Evolutionary conservation across 2,113 vertebrate species (phyloP), one percentile per base, ranked within the genome.

Genomic region (Herpetotheres cachinnans): DNA sequence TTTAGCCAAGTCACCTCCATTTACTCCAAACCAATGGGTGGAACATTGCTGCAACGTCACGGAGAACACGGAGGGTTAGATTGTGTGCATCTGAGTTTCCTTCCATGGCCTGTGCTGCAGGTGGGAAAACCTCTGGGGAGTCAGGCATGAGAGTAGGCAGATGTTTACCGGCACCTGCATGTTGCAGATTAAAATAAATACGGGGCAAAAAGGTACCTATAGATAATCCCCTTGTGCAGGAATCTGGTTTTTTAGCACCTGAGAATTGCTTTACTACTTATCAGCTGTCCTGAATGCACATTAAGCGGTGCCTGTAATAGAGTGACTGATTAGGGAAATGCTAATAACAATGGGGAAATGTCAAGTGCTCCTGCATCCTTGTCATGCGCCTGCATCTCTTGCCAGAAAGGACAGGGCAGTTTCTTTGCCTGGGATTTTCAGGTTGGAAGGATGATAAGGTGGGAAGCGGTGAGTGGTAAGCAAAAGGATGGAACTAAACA

Each of bases 301-400:
- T 87, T 94, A 91, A 95, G 83, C 4, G 12, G 32, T n/a, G 40
- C 63, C 73, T 85, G 74, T 62, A 92, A 94, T 88, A 36, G 77
- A 67, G 56, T 55, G 56, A 34, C 82, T 93, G 95, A 94, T 95
- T 84, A 91, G 58, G 95, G 78, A 87, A 82, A 83, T 49, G 78
- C 87, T 84, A 16, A 88, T 77, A 94, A 91, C 91, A 88, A 87
- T 47, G 49, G 42, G 74, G 84, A 97, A 95, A 95, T 93, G 95
- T 95, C 93, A 94, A 93, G 90, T 67, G 83, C 86, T 83, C 49
- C 76, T 36, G 65, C 65, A 70, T 50, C 83, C 77, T 84, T 10
- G 0, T 40, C 73, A 65, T 86, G 67, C 0, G 0, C 52, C 59
- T 89, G 92, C 72, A 86, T 86, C 59, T 54, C 38, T 93, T 90